Evolutionary conservation across 1,140 invertebrate genomes (phyloP), one percentile per base, ranked within the genome.

Genomic region (Littorina saxatilis): DNA sequence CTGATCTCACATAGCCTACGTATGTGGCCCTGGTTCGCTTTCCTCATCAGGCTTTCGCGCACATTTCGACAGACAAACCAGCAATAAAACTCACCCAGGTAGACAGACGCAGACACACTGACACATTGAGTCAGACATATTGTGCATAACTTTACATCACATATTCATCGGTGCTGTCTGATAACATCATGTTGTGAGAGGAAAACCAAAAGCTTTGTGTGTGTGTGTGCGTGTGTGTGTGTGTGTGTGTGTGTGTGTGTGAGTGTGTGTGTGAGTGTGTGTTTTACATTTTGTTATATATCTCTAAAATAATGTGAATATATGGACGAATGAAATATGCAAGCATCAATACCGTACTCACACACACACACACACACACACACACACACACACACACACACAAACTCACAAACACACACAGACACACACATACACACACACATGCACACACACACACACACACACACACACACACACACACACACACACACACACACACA

Each of bases 351-450:
- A 70, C 70, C n/a, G 29, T 23, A 73, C 5, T 9, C 23, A 73
- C 20, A 73, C 29, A 27, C 20, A 40, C 35, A 39, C 37, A 39
- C 39, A 27, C 37, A 39, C 27, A 50, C 37, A 70, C 35, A 73
- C 43, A 43, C 29, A 50, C 70, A 50, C 35, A 43, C 13, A n/a
- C 39, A 73, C 43, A 73, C 29, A 73, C 37, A 43, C 32, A 66
- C 61, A 66, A 15, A 79, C 52, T n/a, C 23, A 70, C 43, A 70
- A 27, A 39, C 27, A 50, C 32, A 80, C 40, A 68, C 23, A 32
- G 4, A 40, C 1, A 50, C n/a, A 50, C 58, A 50, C 40, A 80
- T 20, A 47, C 63, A 27, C 58, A 47, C 32, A 43, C 29, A 70
- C 40, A 52, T 43, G 43, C 40, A 32, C 20, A 27, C 47, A 35